These are phyloP conservation scores for Leptonema lineaticorne DNA, from an alignment of 1,140 invertebrate genomes.

Conservation along the genomic window DNA sequence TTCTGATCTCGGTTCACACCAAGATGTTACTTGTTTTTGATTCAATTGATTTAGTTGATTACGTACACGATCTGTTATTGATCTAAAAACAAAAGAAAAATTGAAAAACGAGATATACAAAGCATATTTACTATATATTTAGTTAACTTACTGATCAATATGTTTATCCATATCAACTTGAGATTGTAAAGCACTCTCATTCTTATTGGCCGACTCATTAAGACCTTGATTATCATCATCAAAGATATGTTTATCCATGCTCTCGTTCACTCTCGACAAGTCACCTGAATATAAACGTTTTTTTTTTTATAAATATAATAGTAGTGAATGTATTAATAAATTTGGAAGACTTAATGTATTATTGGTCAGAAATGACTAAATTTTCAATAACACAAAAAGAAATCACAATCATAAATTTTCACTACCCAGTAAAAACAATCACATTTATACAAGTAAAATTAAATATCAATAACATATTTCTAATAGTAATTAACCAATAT, in stretches of 20 bases:
- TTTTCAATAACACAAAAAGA: background rate
- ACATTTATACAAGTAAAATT: background rate
- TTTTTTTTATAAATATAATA: too few species aligned
- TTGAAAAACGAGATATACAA: background rate
- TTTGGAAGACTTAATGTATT: background rate
- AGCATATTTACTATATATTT: background rate
- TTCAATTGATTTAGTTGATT: conserved; percentile 6
- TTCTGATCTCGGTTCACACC: conserved; percentile 9
- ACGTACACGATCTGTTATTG: background rate
- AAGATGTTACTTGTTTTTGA: conserved; percentile 23
- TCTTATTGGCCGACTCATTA: background rate
- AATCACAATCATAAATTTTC: conserved; percentile 1
- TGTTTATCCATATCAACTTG: conserved; percentile 1
- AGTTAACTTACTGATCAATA: conserved; percentile 3
- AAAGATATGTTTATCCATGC: conserved; percentile 9
- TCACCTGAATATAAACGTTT: background rate
- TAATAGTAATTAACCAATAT: background rate
- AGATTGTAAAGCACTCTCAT: background rate
- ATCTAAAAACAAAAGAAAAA: background rate
- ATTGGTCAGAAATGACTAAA: conserved; percentile 9
- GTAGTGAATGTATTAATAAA: background rate
- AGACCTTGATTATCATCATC: conserved; percentile 3
- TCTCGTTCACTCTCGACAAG: background rate
- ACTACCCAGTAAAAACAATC: background rate
- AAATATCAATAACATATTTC: background rate